Base-by-base conservation (phyloP, 2,888 invertebrate species). In the Agrotis exclamationis region DNA sequence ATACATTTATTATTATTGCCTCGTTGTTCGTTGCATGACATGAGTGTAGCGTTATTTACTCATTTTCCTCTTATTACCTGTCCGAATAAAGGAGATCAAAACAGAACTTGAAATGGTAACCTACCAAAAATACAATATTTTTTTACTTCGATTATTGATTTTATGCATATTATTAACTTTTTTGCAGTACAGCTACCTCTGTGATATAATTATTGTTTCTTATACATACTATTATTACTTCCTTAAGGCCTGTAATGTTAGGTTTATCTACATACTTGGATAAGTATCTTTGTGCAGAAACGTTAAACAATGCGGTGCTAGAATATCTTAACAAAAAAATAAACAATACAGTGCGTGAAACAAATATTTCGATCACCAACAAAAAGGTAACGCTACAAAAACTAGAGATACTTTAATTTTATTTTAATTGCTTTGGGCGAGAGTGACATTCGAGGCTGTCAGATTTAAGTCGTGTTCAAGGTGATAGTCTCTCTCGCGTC, bases 401-500 rank as follows among this genome's bases (percentile, higher is more conserved):
- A 87, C 85, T 87, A 89, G 88, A 87, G 85, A 90, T 90, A 91
- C 89, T 90, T 92, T 91, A 91, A 91, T 92, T 93, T 92, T 89
- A 91, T 90, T 92, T 93, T 92, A 93, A 93, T 93, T 93, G 92
- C 91, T 92, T 89, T 91, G 87, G 87, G 90, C 93, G 92, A 94
- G 93, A 95, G 94, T 94, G 94, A 94, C 94, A 95, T 93, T 96
- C 93, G 93, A 93, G 91, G 93, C 92, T 96, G 96, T 96, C 95
- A 96, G 95, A 96, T 96, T 96, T 96, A 95, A 95, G 94, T 93
- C 93, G 93, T 88, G 91, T 92, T 95, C 95, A 96, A 96, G 96
- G 96, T 93, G 95, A 95, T 94, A 95, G 94, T 93, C 94, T 93
- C 95, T 93, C 93, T 94, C 91, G 90, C 90, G 89, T 91, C 92